A percentile compares a stretch with the other conserved stretches of the same genome.
Conservation (phyloP, 2,888 invertebrate species). For the Eumerus sabulonum region DNA sequence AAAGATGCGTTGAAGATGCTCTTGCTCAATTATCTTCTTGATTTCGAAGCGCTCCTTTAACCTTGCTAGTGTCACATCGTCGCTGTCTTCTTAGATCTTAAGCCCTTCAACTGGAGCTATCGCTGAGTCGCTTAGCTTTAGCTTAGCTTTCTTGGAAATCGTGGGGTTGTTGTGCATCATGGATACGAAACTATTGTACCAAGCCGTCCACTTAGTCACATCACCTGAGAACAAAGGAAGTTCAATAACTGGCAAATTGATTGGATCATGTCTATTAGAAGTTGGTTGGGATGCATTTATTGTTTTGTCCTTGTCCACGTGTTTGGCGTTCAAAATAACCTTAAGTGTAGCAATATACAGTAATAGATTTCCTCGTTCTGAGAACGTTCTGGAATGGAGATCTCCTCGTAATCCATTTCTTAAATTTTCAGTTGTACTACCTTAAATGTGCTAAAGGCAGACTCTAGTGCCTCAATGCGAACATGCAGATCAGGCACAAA, state of each 20-base stretch:
- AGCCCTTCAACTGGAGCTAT: background rate
- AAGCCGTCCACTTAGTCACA: background rate
- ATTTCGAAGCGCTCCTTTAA: constrained; percentile 4
- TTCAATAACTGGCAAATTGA: background rate
- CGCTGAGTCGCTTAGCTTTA: background rate
- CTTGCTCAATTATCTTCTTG: background rate
- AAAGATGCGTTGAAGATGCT: no score
- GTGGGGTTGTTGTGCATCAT: background rate
- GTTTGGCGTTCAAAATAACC: background rate
- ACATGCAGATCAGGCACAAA: no score
- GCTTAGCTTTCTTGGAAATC: background rate
- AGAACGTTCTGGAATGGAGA: background rate
- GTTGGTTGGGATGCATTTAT: background rate
- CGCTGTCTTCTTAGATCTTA: constrained; percentile 6
- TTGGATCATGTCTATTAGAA: background rate
- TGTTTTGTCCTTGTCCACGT: background rate
- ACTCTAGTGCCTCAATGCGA: no score
- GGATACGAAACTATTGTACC: background rate
- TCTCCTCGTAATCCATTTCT: no score
- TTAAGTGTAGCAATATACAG: background rate
- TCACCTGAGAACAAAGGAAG: background rate
- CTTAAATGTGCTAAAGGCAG: no score
- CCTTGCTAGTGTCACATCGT: background rate
- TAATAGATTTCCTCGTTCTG: background rate
- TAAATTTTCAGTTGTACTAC: no score